A percentile compares a stretch with the other conserved stretches of the same genome.
These are phyloP conservation scores for Hydractinia symbiolongicarpus DNA, from an alignment of 30 jellyfish, hydroid and myxozoan genomes.

Conservation along the genomic window DNA sequence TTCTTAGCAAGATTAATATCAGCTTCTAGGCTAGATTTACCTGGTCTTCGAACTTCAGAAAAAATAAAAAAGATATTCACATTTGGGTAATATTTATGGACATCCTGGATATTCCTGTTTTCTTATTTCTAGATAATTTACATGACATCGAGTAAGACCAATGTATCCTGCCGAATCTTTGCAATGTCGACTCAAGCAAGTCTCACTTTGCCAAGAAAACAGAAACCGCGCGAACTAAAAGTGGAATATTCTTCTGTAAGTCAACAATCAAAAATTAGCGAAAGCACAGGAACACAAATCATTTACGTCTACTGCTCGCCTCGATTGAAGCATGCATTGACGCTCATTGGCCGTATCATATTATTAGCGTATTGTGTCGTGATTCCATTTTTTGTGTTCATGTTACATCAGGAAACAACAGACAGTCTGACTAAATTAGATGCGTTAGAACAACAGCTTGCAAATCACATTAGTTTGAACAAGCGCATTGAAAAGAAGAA, in stretches of 20 bases:
- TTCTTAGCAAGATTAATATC: too few species aligned
- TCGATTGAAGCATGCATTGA: conserved; percentile 27
- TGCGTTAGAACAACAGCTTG: background rate
- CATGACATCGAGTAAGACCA: too few species aligned
- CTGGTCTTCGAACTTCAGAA: too few species aligned
- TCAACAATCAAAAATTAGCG: conserved; percentile 26
- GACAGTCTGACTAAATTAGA: conserved; percentile 15
- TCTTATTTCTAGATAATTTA: too few species aligned
- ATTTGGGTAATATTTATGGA: too few species aligned
- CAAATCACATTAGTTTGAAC: background rate
- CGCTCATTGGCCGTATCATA: conserved; percentile 3
- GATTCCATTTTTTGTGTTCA: conserved; percentile 22
- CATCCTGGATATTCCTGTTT: too few species aligned
- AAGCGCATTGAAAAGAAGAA: background rate
- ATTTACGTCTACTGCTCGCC: conserved; percentile 45
- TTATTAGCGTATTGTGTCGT: conserved; percentile 30
- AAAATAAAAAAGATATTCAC: too few species aligned
- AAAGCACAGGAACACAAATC: conserved; percentile 28
- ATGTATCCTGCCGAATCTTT: background rate
- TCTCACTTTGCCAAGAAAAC: background rate
- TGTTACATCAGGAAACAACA: conserved; percentile 15
- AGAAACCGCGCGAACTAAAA: conserved; percentile 24
- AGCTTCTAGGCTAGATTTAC: too few species aligned
- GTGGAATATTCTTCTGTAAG: conserved; percentile 36
- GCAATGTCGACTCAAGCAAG: background rate